phyloP scores from a whole-genome alignment of 2,888 invertebrate species.

The Phortica okadai region DNA sequence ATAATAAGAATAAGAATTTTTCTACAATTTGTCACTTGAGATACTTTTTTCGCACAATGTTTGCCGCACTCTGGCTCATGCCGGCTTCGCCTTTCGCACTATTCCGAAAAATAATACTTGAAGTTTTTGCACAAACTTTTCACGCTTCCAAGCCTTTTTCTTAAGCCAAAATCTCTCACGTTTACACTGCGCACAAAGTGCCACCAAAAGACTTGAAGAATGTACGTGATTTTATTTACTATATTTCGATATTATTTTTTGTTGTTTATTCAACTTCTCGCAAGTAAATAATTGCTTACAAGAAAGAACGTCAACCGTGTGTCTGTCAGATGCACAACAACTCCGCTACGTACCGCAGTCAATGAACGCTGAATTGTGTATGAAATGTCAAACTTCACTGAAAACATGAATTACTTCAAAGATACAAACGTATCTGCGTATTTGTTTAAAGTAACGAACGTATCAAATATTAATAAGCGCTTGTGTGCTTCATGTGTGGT shows the following conservation, averaged over 20 bases:
- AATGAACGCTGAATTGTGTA: background rate
- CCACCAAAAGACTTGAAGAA: background rate
- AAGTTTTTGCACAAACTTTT: too few relatives aligned
- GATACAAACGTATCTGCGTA: slow-evolving; percentile 27
- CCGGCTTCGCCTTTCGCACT: background rate
- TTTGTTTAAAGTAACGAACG: slow-evolving; percentile 31
- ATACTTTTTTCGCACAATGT: background rate
- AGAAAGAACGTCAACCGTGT: background rate
- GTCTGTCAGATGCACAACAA: background rate
- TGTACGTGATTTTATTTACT: background rate
- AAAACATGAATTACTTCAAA: background rate
- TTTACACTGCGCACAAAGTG: background rate
- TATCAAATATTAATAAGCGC: background rate
- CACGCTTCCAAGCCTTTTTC: too few relatives aligned
- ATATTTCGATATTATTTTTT: background rate
- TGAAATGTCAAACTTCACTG: background rate
- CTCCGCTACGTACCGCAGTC: background rate
- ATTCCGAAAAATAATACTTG: too few relatives aligned
- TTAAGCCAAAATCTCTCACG: background rate
- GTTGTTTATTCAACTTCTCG: background rate
- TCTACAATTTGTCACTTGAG: background rate
- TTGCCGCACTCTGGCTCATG: background rate
- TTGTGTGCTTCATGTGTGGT: background rate
- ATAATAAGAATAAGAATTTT: background rate
- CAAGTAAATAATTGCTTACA: background rate